phyloP scores from a whole-genome alignment of 2,113 vertebrate genomes.

The Oceanodroma tethys region DNA sequence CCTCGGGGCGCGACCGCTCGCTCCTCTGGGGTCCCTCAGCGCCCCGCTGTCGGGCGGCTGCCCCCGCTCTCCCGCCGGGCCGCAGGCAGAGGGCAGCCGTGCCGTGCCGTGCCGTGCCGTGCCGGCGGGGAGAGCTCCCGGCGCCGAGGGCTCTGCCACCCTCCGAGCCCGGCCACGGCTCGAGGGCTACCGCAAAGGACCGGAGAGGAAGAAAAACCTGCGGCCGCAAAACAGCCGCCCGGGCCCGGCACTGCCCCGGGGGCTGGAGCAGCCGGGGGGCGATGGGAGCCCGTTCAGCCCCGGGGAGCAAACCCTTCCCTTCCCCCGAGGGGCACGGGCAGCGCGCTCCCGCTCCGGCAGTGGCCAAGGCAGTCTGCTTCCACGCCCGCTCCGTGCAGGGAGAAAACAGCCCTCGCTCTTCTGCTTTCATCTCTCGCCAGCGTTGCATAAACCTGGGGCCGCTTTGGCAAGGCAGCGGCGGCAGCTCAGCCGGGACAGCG shows the following conservation, averaged over 20 bases:
- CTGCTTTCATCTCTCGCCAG: slow-evolving; percentile 43
- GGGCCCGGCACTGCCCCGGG: too few species aligned
- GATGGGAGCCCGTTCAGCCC: background rate
- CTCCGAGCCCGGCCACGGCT: background rate
- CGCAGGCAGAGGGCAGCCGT: background rate
- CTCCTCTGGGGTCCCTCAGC: background rate
- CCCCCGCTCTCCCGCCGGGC: background rate
- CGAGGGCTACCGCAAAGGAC: background rate
- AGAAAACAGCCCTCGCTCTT: background rate
- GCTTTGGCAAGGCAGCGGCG: background rate
- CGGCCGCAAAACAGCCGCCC: background rate
- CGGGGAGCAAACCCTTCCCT: background rate
- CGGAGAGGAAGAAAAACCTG: background rate
- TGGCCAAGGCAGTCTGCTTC: background rate
- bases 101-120: background rate
- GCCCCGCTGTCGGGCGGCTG: background rate
- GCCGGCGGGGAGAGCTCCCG: background rate
- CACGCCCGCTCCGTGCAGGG: background rate
- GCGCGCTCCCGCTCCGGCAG: background rate
- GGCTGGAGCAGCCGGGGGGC: background rate
- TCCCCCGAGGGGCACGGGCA: background rate
- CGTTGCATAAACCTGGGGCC: background rate
- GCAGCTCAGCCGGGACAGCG: background rate
- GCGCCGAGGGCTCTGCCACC: background rate
- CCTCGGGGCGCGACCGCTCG: background rate